A percentile compares a stretch with the other conserved stretches of the same genome.
Evolutionary conservation across 2,797 vertebrate species (phyloP).

Genomic region (Helarctos malayanus): DNA sequence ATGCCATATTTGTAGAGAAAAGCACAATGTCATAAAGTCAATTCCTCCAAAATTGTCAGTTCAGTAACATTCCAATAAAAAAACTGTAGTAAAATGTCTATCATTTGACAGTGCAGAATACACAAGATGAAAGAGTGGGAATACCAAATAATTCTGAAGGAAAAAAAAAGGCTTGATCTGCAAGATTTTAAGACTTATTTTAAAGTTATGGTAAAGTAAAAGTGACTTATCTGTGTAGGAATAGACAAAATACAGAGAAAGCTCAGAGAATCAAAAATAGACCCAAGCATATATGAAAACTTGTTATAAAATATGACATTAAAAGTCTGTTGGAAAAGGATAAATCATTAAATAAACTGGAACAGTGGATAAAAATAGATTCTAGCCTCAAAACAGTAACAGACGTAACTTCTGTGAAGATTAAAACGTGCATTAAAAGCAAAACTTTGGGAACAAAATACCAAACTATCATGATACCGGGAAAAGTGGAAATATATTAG

Average conservation of each 20-base stretch:
- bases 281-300: not conserved
- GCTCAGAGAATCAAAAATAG: constrained; percentile 10
- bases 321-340: constrained; percentile 14
- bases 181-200: not conserved
- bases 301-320: not conserved
- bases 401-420: not conserved
- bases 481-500: not conserved
- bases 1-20: not conserved
- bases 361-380: constrained; percentile 10
- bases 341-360: not conserved
- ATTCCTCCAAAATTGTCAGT: not conserved
- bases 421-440: constrained; percentile 1
- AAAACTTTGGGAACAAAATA: constrained; percentile 5
- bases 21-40: not conserved
- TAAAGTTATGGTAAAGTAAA: not conserved
- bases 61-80: not conserved
- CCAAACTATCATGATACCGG: not conserved
- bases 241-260: not conserved
- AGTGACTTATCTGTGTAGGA: not conserved
- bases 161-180: not conserved
- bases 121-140: not conserved
- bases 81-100: not conserved
- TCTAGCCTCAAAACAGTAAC: not conserved
- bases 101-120: not conserved
- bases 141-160: not conserved